Base-by-base conservation (phyloP, 2,113 vertebrate species). In the Verasper variegatus region DNA sequence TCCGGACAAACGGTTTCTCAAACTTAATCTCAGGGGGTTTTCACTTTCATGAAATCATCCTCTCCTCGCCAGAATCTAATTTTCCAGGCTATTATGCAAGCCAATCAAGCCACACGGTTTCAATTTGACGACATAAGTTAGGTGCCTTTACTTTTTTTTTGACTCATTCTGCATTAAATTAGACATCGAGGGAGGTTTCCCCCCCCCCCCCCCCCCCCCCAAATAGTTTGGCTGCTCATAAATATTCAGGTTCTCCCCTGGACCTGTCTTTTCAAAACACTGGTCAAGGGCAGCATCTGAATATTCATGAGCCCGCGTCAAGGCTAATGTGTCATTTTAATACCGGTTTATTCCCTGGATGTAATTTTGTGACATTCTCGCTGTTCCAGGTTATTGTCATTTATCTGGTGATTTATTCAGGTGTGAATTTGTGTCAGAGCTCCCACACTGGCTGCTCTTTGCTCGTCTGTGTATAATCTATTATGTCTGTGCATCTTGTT, bases 191-290 rank as follows among this genome's bases (percentile, higher is more conserved):
- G 8, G 37, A 40, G 76, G 42, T 40, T 40, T 40, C 2, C 10
- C 9, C 10, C 40, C 11, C 0, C 40, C 11, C 0, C n/a, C 2
- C 10, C 9, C 10, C 2, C 10, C 9, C 10, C 40, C 11, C 0
- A 13, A 40, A 78, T 82, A 85, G 72, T 66, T 79, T 80, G 63
- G 54, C 0, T 14, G 66, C 68, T 81, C 77, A 91, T 90, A 81
- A 88, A 90, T 90, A 90, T 84, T 87, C 74, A 86, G 62, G 21
- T 86, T 31, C 5, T 31, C 27, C 27, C 5, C 27, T 31, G 84
- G 85, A 84, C 85, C 86, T 76, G 51, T 81, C 85, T 83, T 79
- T 87, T 72, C 75, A 82, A 84, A 88, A 86, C 67, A 77, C 17
- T 47, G 55, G 68, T 61, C 26, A 21, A 57, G 78, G 79, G 56